Base-by-base conservation (phyloP, 2,797 vertebrate species). In the Sebastes vulpes region DNA sequence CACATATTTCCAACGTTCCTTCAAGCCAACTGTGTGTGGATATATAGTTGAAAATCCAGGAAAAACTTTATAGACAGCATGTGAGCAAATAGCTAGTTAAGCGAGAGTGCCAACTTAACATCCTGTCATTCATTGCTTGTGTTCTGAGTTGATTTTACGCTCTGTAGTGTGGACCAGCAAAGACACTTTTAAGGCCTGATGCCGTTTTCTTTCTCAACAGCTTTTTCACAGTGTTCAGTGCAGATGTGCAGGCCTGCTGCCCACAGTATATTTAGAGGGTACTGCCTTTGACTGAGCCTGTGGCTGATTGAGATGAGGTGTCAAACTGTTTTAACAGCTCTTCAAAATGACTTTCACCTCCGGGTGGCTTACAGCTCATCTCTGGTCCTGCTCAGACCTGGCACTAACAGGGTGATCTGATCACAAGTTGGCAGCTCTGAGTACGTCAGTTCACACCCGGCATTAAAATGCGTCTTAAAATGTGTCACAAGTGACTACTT, bases 251-350 rank as follows among this genome's bases (percentile, higher is more conserved):
- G 28, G 3, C 32, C 28, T 14, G 12, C 6, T 42, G 6, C 38
- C 35, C 35, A 35, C 35, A 35, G 2, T 42, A 16, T 9, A 9
- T 67, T 67, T 10, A 23, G 29, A 3, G 28, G 9, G 42, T 2
- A 2, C 58, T 29, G 57, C 38, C 48, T 69, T n/a, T 61, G 65
- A 61, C 29, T 16, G 38, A 65, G 61, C 31, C 32, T 25, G 0
- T 1, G 60, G 28, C 26, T 64, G 63, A 81, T 16, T 52, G 58
- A 67, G 54, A 48, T 0, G 38, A 83, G 72, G 85, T 60, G 87
- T 88, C 79, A 83, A 89, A 87, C 85, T 46, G 87, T 72, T 86
- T 86, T 21, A 77, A 76, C 81, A 83, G 82, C 71, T 85, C 67
- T 25, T 29, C 38, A 59, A 23, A 32, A 42, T 12, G 50, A 59